phyloP scores from a whole-genome alignment of 2,113 vertebrate species.

The Muntiacus reevesi region DNA sequence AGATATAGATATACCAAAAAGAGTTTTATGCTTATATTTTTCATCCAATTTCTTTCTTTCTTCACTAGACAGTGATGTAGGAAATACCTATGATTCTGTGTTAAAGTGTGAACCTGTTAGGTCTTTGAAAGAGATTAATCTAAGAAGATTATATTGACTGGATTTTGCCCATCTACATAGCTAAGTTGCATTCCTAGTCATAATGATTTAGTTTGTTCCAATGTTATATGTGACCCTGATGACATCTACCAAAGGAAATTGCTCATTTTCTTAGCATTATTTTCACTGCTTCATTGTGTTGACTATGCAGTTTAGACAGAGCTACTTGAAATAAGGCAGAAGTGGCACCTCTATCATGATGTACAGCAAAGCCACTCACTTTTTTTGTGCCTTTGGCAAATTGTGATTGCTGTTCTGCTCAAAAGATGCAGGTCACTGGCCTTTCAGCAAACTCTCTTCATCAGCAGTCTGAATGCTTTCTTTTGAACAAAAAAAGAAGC shows the following conservation, averaged over 20 bases:
- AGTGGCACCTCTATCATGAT: neutral
- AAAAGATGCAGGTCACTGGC: constrained; percentile 28
- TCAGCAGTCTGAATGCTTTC: neutral
- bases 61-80: neutral
- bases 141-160: neutral
- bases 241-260: neutral
- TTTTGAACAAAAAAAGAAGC: neutral
- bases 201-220: neutral
- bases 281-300: constrained; percentile 11
- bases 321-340: neutral
- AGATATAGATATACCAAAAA: neutral
- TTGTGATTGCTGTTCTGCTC: constrained; percentile 28
- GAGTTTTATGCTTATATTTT: neutral
- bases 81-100: neutral
- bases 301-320: neutral
- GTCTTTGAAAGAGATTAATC: neutral
- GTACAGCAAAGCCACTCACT: neutral
- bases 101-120: neutral
- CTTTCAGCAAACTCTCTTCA: constrained; percentile 26
- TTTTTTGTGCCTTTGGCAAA: constrained; percentile 42
- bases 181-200: neutral
- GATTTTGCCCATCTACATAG: neutral
- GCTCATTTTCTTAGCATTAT: constrained; percentile 26
- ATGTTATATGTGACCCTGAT: neutral
- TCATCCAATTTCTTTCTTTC: neutral